Conservation (phyloP, 1,140 invertebrate genomes). For the Fopius arisanus region DNA sequence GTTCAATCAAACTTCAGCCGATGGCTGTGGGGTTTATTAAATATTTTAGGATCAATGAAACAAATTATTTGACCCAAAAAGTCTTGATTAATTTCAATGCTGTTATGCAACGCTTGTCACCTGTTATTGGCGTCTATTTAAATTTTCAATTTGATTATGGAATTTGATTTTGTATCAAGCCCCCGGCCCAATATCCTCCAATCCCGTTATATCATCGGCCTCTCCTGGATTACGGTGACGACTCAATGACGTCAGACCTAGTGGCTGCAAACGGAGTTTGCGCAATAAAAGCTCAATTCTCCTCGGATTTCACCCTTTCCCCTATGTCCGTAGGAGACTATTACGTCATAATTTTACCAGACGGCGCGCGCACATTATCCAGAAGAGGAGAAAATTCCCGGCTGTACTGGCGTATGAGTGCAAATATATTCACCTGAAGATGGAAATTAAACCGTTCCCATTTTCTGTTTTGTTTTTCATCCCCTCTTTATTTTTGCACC, state of each 20-base stretch:
- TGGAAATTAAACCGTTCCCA: conserved; percentile 11
- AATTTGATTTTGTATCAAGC: neutral
- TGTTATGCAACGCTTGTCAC: too few relatives aligned
- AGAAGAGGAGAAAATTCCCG: neutral
- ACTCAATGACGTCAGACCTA: conserved; percentile 28
- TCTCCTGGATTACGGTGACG: conserved; percentile 21
- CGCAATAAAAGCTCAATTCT: neutral
- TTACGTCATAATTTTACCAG: conserved; percentile 28
- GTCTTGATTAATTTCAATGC: too few relatives aligned
- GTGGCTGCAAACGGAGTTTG: neutral
- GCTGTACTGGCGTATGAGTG: neutral
- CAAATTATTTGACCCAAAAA: too few relatives aligned
- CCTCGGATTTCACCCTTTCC: neutral
- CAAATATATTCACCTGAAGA: conserved; percentile 3
- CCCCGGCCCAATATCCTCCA: neutral
- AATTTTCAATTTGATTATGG: neutral
- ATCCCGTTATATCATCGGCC: neutral
- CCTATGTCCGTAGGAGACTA: neutral
- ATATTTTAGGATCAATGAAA: too few relatives aligned
- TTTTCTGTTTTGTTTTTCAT: neutral
- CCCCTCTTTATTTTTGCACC: neutral
- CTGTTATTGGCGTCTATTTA: neutral
- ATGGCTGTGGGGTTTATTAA: too few relatives aligned
- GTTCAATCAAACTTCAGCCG: too few relatives aligned
- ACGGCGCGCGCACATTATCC: conserved; percentile 6